Evolutionary conservation across 2,888 invertebrate genomes (phyloP), one percentile per base, ranked within the genome.

Genomic region (Alloscopus bannaensis): DNA sequence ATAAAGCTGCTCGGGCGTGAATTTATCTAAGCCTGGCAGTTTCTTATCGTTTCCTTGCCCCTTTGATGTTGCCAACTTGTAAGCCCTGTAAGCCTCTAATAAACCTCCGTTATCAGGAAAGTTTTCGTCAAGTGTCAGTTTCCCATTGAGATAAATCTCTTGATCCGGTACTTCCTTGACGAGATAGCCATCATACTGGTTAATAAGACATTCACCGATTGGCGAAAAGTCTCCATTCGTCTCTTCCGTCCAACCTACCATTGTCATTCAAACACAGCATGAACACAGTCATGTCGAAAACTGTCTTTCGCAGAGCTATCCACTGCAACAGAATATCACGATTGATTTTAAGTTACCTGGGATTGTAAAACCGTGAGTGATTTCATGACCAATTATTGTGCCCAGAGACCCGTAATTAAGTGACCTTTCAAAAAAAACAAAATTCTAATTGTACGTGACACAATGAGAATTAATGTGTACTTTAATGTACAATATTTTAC

Each of bases 1-100:
- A 85, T 89, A 89, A 16, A 89, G 85, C 81, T 89, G 89, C 31
- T 89, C 87, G 60, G 89, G 88, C 11, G 87, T 87, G 45, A 82
- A 86, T 57, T 85, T 69, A 26, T 85, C 84, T 24, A 87, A 65
- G 18, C 86, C 87, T 20, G 86, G 86, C 20, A 86, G 78, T 42
- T 69, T 78, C 31, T 82, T 76, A 65, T 86, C 86, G 31, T 71
- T 75, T 45, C 83, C 84, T 50, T 47, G 68, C 18, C 11, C 57
- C 42, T 86, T 80, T 55, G 76, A 71, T 29, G 73, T 57, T 22
- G 81, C 83, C 47, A 80, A 83, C 29, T 84, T 83, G 71, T 85
- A 86, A 0, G 86, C 86, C 26, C 81, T 57, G 77, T 75, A 86
- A 22, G 86, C 81, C 69, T 86, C 84, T 2, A 85, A 80, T 36